Percentiles rank a stretch among this genome's conserved stretches.
These are phyloP conservation scores for Drosophila quadrilineata DNA, from an alignment of 1,140 invertebrate genomes.

Conservation along the genomic window DNA sequence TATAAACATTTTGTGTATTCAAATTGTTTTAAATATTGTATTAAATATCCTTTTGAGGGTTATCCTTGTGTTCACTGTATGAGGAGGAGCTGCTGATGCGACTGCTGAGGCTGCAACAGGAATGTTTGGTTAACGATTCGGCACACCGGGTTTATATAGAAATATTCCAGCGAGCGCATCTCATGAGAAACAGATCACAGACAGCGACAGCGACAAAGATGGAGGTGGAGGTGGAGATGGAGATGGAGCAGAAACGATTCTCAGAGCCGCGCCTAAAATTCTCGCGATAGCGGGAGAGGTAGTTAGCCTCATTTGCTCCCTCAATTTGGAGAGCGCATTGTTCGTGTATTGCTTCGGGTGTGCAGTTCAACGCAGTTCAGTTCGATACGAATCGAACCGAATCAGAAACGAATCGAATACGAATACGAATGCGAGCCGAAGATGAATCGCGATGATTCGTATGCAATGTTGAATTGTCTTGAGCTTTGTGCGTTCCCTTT, in stretches of 20 bases:
- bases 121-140: conserved; percentile 70
- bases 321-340: conserved; percentile 32
- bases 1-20: conserved; percentile 58
- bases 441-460: not conserved
- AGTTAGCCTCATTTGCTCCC: conserved; percentile 44
- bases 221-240: too few relatives aligned
- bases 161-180: conserved; percentile 54
- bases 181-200: conserved; percentile 28
- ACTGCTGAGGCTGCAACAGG: conserved; percentile 72
- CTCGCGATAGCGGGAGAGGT: conserved; percentile 38
- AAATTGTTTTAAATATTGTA: not conserved
- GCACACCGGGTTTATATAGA: conserved; percentile 74
- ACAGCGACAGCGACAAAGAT: too few relatives aligned
- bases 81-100: conserved; percentile 23
- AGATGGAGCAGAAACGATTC: too few relatives aligned
- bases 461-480: too few relatives aligned
- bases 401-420: conserved; percentile 50
- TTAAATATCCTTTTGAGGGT: conserved; percentile 2
- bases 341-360: not conserved
- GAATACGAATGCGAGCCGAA: conserved; percentile 16
- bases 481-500: conserved; percentile 61
- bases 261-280: conserved; percentile 39
- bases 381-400: conserved; percentile 16
- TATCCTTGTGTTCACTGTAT: conserved; percentile 37
- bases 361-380: conserved; percentile 34